Evolutionary conservation across 2,113 vertebrate species (phyloP), one percentile per base, ranked within the genome.

Genomic region (Melanostigma gelatinosum): DNA sequence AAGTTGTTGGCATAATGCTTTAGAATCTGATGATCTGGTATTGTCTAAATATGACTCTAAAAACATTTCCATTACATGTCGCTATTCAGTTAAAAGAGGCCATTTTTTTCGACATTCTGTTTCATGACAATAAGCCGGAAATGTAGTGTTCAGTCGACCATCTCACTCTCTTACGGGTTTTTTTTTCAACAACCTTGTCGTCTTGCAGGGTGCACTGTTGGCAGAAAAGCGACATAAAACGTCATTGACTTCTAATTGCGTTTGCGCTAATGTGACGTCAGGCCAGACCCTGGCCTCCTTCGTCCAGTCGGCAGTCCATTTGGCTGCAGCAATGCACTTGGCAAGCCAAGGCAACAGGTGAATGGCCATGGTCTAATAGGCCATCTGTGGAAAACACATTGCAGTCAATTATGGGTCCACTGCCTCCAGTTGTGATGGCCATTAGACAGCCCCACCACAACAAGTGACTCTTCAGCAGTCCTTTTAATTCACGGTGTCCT

Each of bases 331-430:
- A 64, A 69, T 65, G 84, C 77, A 82, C 83, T 87, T 84, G 89
- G 82, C 50, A 24, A 87, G 77, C 80, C 80, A 69, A 87, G 85
- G 81, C 77, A 90, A 80, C 86, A 90, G 88, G 87, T 92, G 88
- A 93, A 91, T 87, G 85, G 88, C 89, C 85, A 75, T 73, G 84
- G 86, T 67, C 89, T 94, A 93, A 94, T 94, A 89, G 92, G 84
- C 89, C 93, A 93, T 91, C 93, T 94, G 93, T 91, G 89, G 87
- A 89, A 90, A 92, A 89, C 78, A 89, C 88, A 85, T 81, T 72
- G 89, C 79, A 85, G 88, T 93, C 93, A 95, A 94, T 94, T 94
- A 93, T 88, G 90, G 91, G 87, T 92, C 90, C 84, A 88, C 91
- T 90, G 86, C 86, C 90, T 91, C 65, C 85, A 74, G 79, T 82